phyloP scores from a whole-genome alignment of 2,888 invertebrate genomes.

The Nasonovia ribisnigri region DNA sequence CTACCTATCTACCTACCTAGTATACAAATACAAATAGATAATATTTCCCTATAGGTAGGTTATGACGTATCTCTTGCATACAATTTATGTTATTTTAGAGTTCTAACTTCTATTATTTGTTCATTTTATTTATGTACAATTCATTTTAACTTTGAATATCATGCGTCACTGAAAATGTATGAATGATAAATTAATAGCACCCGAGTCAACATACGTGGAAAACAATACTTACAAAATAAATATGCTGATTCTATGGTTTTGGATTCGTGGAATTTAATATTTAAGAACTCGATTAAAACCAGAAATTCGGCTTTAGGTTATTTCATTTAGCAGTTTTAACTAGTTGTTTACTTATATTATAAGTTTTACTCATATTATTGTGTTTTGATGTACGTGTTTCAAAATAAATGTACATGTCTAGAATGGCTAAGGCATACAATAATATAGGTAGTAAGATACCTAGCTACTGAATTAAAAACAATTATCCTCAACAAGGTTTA shows the following conservation, averaged over 20 bases:
- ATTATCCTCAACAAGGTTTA: background rate
- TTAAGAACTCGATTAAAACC: conserved; percentile 26
- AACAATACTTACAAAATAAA: conserved; percentile 21
- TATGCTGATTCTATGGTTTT: conserved; percentile 28
- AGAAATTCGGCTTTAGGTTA: background rate
- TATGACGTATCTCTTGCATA: background rate
- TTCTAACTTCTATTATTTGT: background rate
- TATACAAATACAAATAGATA: background rate
- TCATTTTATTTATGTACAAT: background rate
- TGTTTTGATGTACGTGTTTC: conserved; percentile 4
- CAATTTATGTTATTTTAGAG: background rate
- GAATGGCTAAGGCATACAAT: background rate
- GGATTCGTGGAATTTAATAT: conserved; percentile 37
- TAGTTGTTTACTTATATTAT: conserved; percentile 8
- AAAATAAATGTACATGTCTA: background rate
- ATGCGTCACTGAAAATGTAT: background rate
- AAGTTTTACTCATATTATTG: background rate
- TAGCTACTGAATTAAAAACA: background rate
- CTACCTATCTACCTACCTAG: background rate
- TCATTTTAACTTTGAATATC: conserved; percentile 16
- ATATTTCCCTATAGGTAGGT: background rate
- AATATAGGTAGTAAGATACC: background rate
- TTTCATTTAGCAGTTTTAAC: conserved; percentile 16
- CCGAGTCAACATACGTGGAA: background rate
- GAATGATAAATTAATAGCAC: background rate